Base-by-base conservation (phyloP, 2,888 invertebrate species). In the Ernsta delagoae region DNA sequence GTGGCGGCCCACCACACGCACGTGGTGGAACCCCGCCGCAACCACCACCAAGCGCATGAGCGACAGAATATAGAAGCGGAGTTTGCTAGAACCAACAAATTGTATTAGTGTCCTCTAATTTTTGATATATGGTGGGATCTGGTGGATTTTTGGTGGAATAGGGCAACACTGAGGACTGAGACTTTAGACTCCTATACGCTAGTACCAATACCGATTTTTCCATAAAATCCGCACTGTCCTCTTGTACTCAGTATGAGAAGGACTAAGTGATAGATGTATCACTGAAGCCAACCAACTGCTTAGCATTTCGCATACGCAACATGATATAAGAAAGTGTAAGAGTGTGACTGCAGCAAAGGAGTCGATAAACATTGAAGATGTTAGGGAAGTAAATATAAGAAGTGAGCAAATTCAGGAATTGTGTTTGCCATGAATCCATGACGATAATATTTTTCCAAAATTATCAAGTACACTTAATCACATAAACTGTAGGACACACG, bases 21-120 rank as follows among this genome's bases (percentile, higher is more conserved):
- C 94, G 78, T 95, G 95, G 82, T 97, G 96, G 92, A 98, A 98
- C 71, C 98, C 98, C 70, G 97, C 96, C 64, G 95, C 95, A 75
- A 96, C 93, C 94, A 97, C 98, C 84, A 98, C 94, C 85, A 95
- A 93, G 76, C 96, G 94, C 94, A 97, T 96, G 79, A 96, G 93
- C 77, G 94, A 94, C 77, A 96, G 95, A 78, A 96, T 95, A 79
- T 95, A 88, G 83, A 91, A 90, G 80, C 95, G 95, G 77, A 96
- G 90, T 78, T 94, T 94, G 89, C 96, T 96, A 90, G 78, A 78
- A 70, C 36, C 6, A 54, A 70, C 41, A 70, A 53, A 0, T 11
- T 1, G 6, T 36, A 59, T 64, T 64, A 70, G 8, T 24, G 39
- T 36, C 7, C 6, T 50, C 50, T 3, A 1, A 24, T 6, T 8